A percentile compares a stretch with the other conserved stretches of the same genome.
Conservation (phyloP, 2,888 invertebrate species). For the Eucera pruinosa region DNA sequence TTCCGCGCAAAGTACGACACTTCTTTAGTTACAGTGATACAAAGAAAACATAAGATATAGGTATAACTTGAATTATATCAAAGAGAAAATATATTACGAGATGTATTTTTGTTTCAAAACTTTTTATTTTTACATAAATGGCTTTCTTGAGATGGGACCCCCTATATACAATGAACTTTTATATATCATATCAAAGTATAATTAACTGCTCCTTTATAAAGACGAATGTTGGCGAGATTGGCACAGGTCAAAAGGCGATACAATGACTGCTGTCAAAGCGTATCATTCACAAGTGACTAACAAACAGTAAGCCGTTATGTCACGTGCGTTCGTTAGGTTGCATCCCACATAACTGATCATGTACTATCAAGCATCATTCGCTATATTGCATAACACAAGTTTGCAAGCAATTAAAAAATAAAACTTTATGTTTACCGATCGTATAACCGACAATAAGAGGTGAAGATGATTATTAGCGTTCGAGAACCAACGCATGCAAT, state of each 20-base stretch:
- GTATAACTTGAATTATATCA: too few species aligned
- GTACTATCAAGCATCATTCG: slow-evolving; percentile 26
- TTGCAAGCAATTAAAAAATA: slow-evolving; percentile 56
- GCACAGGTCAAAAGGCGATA: slow-evolving; percentile 20
- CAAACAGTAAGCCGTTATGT: slow-evolving; percentile 52
- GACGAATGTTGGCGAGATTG: background rate
- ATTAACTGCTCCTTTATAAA: background rate
- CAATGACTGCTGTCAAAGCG: slow-evolving; percentile 23
- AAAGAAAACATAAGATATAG: too few species aligned
- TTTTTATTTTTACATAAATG: too few species aligned
- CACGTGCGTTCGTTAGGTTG: slow-evolving; percentile 53
- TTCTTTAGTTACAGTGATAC: too few species aligned
- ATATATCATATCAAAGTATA: background rate
- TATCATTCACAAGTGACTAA: slow-evolving; percentile 28
- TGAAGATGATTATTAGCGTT: slow-evolving; percentile 36
- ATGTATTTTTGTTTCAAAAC: too few species aligned
- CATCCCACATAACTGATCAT: slow-evolving; percentile 53
- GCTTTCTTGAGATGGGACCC: too few species aligned
- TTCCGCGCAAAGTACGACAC: too few species aligned
- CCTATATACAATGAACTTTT: too few species aligned
- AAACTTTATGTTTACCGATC: slow-evolving; percentile 39
- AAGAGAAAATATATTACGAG: too few species aligned
- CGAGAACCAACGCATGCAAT: background rate
- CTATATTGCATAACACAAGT: slow-evolving; percentile 52
- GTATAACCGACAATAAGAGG: slow-evolving; percentile 33